phyloP scores from a whole-genome alignment of 2,797 vertebrate species.

The Morus bassanus region DNA sequence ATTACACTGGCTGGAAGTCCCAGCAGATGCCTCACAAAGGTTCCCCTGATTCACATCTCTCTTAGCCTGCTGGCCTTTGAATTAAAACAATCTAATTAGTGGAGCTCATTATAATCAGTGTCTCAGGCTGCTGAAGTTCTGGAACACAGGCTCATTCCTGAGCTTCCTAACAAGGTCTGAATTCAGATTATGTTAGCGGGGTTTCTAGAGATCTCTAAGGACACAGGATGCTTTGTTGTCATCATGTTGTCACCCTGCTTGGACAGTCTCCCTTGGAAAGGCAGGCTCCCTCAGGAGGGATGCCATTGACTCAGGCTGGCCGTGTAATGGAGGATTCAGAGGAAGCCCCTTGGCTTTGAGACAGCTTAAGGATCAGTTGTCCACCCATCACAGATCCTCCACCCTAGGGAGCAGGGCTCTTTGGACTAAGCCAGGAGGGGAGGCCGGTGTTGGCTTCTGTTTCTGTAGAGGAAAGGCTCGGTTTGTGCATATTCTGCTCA shows the following conservation, averaged over 20 bases:
- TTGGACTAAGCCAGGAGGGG: not conserved
- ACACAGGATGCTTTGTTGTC: not conserved
- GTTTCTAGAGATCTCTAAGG: not conserved
- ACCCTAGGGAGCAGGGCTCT: not conserved
- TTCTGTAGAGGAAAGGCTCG: not conserved
- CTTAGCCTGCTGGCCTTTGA: conserved; percentile 46
- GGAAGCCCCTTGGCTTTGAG: not conserved
- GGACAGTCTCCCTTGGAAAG: not conserved
- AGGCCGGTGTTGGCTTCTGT: not conserved
- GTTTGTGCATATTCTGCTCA: not conserved
- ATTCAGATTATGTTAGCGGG: not conserved
- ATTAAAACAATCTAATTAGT: conserved; percentile 43
- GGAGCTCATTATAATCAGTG: not conserved
- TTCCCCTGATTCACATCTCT: conserved; percentile 36
- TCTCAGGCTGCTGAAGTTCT: conserved; percentile 3
- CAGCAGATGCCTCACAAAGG: conserved; percentile 13
- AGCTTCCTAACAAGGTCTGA: not conserved
- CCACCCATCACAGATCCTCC: not conserved
- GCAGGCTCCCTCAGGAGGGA: not conserved
- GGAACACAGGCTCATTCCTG: not conserved
- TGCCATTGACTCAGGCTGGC: not conserved
- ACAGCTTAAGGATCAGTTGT: not conserved
- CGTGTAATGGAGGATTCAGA: not conserved
- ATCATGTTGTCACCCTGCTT: not conserved
- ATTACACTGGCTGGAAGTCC: not conserved